phyloP scores from a whole-genome alignment of 2,797 vertebrate species.

The Anniella stebbinsi region DNA sequence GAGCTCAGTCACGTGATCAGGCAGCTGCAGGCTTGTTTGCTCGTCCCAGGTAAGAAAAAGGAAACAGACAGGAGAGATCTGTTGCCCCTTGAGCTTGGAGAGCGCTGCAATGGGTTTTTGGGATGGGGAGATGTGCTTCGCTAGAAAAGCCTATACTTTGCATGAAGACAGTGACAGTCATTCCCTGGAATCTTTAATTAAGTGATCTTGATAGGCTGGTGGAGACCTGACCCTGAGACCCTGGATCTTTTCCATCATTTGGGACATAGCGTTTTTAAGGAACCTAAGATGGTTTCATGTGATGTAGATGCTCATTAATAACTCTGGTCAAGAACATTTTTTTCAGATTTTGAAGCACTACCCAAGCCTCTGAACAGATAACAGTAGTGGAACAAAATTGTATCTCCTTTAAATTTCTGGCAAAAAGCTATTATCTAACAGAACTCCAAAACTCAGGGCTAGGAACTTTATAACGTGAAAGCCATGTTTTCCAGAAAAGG shows the following conservation, averaged over 20 bases:
- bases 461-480: not conserved
- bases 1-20: constrained; percentile 95
- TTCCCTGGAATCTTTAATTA: not conserved
- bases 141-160: not conserved
- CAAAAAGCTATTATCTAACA: not conserved
- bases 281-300: not conserved
- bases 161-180: not conserved
- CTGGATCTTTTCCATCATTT: not conserved
- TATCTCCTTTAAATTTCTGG: not conserved
- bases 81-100: not conserved
- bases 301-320: not conserved
- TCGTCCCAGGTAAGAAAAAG: constrained; percentile 90
- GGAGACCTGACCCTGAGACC: not conserved
- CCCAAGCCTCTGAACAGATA: not conserved
- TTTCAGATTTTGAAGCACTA: not conserved
- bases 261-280: not conserved
- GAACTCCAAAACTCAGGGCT: not conserved
- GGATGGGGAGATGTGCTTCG: not conserved
- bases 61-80: not conserved
- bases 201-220: not conserved
- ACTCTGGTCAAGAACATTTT: not conserved
- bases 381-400: not conserved
- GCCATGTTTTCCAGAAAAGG: not conserved
- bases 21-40: constrained; percentile 96
- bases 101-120: not conserved